Conservation (phyloP, 2,113 vertebrate species). For the Phainopepla nitens region DNA sequence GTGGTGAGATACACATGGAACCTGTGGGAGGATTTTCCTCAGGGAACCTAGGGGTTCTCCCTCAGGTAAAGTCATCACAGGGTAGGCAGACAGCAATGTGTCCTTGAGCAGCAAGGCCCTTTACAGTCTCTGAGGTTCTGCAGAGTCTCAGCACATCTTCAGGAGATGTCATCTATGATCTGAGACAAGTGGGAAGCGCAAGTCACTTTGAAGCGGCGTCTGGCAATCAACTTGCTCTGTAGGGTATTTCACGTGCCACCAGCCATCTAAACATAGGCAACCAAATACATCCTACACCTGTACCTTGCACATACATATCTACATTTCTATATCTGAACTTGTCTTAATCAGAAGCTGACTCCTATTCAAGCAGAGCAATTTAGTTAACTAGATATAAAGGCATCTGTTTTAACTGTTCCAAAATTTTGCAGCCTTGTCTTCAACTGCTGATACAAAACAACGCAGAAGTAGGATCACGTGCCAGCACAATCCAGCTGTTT, state of each 20-base stretch:
- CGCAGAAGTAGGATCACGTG: not conserved
- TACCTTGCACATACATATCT: not conserved
- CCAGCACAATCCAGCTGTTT: not conserved
- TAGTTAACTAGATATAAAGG: not conserved
- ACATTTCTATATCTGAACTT: not conserved
- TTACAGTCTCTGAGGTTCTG: not conserved
- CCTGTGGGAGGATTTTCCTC: not conserved
- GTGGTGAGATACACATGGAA: fast-evolving
- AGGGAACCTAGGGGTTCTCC: not conserved
- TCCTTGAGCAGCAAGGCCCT: not conserved
- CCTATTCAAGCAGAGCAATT: not conserved
- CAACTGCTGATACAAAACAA: not conserved
- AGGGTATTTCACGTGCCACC: not conserved
- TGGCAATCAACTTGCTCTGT: not conserved
- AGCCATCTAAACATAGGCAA: not conserved
- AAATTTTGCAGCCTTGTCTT: not conserved
- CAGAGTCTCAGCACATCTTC: not conserved
- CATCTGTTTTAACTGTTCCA: not conserved
- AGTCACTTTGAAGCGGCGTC: not conserved
- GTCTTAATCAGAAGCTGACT: not conserved
- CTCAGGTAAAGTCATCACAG: not conserved
- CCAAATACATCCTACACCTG: fast-evolving
- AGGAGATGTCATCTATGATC: fast-evolving
- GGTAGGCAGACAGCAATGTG: not conserved
- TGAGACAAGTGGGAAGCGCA: not conserved